Evolutionary conservation across 2,888 invertebrate genomes (phyloP).

Genomic region (Cephalotes varians): DNA sequence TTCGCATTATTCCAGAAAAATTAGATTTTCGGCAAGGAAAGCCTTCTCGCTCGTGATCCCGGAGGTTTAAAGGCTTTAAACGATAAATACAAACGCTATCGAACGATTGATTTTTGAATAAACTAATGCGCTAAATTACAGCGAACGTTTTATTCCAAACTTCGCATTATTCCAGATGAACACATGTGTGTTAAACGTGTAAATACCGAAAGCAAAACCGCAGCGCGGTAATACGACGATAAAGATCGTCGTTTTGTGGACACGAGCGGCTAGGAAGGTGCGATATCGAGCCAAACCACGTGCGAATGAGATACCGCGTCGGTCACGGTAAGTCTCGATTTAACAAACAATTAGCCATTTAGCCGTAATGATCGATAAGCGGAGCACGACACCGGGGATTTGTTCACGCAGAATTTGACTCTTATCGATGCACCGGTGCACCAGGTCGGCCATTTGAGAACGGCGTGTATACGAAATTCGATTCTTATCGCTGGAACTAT

Average conservation of each 20-base stretch:
- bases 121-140: neutral
- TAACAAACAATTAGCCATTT: slow-evolving; percentile 52
- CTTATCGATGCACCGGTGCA: slow-evolving; percentile 41
- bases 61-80: neutral
- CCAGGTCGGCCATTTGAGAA: slow-evolving; percentile 22
- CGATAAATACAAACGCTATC: neutral
- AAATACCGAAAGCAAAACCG: neutral
- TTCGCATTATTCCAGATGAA: neutral
- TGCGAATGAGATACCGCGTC: slow-evolving; percentile 37
- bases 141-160: neutral
- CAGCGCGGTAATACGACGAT: slow-evolving; percentile 3
- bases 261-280: neutral
- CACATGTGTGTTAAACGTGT: neutral
- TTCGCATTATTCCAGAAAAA: neutral
- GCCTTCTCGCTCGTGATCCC: neutral
- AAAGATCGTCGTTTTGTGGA: slow-evolving; percentile 6
- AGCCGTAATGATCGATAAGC: slow-evolving; percentile 49
- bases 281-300: slow-evolving; percentile 16
- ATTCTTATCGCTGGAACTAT: slow-evolving; percentile 42
- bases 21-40: slow-evolving; percentile 4
- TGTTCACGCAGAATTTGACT: slow-evolving; percentile 37
- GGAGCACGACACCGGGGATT: slow-evolving; percentile 25
- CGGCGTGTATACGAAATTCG: slow-evolving; percentile 40
- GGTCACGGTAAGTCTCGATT: slow-evolving; percentile 27
- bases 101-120: neutral